Percentiles rank a stretch among this genome's conserved stretches.
Evolutionary conservation across 2,113 vertebrate species (phyloP).

Genomic region (Empidonax traillii): DNA sequence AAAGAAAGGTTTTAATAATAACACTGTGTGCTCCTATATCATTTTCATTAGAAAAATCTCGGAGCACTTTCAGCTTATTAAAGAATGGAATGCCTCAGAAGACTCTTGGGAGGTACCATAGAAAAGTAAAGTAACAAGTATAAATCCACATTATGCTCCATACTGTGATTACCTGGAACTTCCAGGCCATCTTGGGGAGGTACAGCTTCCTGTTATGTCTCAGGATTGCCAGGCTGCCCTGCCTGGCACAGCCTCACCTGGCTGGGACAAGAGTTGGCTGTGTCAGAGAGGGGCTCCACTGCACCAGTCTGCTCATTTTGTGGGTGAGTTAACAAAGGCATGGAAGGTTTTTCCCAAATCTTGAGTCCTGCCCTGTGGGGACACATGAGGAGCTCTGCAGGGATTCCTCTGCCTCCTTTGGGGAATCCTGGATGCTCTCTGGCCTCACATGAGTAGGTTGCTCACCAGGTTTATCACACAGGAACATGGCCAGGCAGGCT

Average conservation of each 20-base stretch:
- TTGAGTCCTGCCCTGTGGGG: accelerated
- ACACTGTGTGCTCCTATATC: constrained; percentile 54
- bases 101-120: constrained; percentile 1
- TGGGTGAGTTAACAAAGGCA: accelerated
- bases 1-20: constrained; percentile 62
- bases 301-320: accelerated
- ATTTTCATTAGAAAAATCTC: constrained; percentile 64
- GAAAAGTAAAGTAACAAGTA: constrained; percentile 30
- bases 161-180: background rate
- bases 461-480: background rate
- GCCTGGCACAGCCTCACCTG: background rate
- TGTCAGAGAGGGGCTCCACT: background rate
- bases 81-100: constrained; percentile 42
- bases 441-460: background rate
- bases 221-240: background rate
- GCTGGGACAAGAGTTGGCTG: background rate
- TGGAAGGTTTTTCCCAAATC: background rate
- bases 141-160: background rate
- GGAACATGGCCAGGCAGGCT: background rate
- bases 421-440: background rate
- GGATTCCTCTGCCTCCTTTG: background rate
- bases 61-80: constrained; percentile 55
- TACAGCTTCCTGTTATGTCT: background rate
- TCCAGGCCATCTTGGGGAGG: background rate
- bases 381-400: background rate